Evolutionary conservation across 2,797 vertebrate species (phyloP), one percentile per base, ranked within the genome.

Genomic region (Argyrosomus regius): DNA sequence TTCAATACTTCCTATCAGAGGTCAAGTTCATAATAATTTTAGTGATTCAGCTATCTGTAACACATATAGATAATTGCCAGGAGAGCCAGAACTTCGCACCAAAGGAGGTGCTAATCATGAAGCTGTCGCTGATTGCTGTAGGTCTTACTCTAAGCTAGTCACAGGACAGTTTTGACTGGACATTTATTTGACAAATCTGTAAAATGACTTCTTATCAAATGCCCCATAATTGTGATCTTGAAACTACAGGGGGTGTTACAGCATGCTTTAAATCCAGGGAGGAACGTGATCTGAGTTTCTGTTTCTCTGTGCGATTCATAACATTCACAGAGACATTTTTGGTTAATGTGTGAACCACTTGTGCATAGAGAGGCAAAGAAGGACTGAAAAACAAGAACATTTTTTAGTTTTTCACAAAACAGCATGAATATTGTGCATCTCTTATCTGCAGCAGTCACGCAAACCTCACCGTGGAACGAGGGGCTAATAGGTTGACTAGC

Each of bases 401-500:
- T 31, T 31, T 31, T 39, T 39, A 39, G 3, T 72, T 2, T 53
- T 70, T 80, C 54, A 26, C 52, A 28, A 81, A 88, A 89, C 86
- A 85, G 46, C 10, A 46, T 39, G 57, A 87, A 84, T 70, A 78
- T 61, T 81, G 56, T 79, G 61, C 43, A 57, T 58, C 41, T 83
- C 84, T 87, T 88, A 91, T 89, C 83, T 78, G 74, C 64, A 65
- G 73, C 53, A 77, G 81, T 79, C 88, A 80, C 80, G 77, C 73
- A 63, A 77, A 80, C 72, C 66, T 63, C 49, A 9, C 10, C 46
- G 65, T 82, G 80, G 84, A 80, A 80, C 18, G 22, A 76, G 74
- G 79, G 64, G 75, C 85, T 91, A 86, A 89, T 84, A 81, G 88
- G 84, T 75, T 87, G 88, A 84, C 80, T 70, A 45, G 75, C 75